Conservation (phyloP, 2,888 invertebrate genomes). For the Neoascia interrupta region DNA sequence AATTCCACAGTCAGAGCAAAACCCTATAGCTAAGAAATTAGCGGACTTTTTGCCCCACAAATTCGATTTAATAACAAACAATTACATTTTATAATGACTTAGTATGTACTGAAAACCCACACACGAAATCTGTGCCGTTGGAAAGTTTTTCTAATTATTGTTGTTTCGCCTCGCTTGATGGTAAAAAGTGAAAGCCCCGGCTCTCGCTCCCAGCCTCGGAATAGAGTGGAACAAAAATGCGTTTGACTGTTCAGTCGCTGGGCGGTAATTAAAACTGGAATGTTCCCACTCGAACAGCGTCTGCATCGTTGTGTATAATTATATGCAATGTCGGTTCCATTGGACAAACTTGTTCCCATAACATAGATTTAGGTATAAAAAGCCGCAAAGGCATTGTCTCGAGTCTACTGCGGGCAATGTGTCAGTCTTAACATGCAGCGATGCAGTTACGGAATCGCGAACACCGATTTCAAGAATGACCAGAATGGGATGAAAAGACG, state of each 20-base stretch:
- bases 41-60: too few relatives aligned
- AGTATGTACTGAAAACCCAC: background rate
- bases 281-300: conserved; percentile 45
- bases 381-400: conserved; percentile 19
- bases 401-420: background rate
- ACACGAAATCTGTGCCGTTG: background rate
- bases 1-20: too few relatives aligned
- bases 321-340: conserved; percentile 40
- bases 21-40: too few relatives aligned
- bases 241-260: conserved; percentile 25
- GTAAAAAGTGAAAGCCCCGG: conserved; percentile 54
- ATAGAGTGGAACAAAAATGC: conserved; percentile 57
- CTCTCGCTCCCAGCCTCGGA: conserved; percentile 8
- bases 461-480: conserved; percentile 54
- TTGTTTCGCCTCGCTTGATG: conserved; percentile 16
- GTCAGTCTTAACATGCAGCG: conserved; percentile 6
- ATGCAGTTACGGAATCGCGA: conserved; percentile 49
- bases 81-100: too few relatives aligned
- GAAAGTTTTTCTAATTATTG: conserved; percentile 41
- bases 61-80: too few relatives aligned
- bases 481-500: conserved; percentile 38
- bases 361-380: conserved; percentile 30
- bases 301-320: conserved; percentile 39
- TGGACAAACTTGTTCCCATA: conserved; percentile 48
- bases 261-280: conserved; percentile 50